Evolutionary conservation across 2,113 vertebrate genomes (phyloP).

Genomic region (Atrichornis clamosus): DNA sequence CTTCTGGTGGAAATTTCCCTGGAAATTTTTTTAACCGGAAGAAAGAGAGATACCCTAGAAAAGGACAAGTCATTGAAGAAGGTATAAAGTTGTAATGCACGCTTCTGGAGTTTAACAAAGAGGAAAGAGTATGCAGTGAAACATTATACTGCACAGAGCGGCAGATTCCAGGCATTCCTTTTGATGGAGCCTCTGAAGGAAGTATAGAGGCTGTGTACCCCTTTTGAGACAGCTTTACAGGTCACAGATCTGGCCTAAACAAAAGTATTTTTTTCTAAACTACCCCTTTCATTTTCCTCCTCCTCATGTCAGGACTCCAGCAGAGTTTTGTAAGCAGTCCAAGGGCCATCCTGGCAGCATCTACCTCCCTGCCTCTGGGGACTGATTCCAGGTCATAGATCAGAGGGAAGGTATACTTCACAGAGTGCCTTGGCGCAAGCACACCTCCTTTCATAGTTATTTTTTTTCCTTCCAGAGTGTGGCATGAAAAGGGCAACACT

Average conservation of each 20-base stretch:
- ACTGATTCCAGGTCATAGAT: slow-evolving; percentile 57
- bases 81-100: background rate
- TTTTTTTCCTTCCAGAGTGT: slow-evolving; percentile 2
- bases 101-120: background rate
- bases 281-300: slow-evolving; percentile 54
- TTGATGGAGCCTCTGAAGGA: slow-evolving; percentile 50
- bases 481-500: slow-evolving; percentile 53
- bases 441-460: slow-evolving; percentile 23
- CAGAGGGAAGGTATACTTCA: slow-evolving; percentile 47
- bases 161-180: slow-evolving; percentile 62
- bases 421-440: background rate
- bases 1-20: background rate
- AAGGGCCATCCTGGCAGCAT: slow-evolving; percentile 34
- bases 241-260: slow-evolving; percentile 60
- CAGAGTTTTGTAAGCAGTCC: slow-evolving; percentile 58
- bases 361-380: slow-evolving; percentile 31
- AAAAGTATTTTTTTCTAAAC: slow-evolving; percentile 62
- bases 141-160: background rate
- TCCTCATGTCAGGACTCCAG: slow-evolving; percentile 55
- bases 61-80: background rate
- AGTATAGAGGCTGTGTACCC: slow-evolving; percentile 20
- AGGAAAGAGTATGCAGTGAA: background rate
- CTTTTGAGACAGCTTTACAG: slow-evolving; percentile 51
- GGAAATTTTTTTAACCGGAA: background rate
- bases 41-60: background rate